These are phyloP conservation scores for Listrodromus nycthemerus DNA, from an alignment of 2,888 invertebrate genomes.

Conservation along the genomic window DNA sequence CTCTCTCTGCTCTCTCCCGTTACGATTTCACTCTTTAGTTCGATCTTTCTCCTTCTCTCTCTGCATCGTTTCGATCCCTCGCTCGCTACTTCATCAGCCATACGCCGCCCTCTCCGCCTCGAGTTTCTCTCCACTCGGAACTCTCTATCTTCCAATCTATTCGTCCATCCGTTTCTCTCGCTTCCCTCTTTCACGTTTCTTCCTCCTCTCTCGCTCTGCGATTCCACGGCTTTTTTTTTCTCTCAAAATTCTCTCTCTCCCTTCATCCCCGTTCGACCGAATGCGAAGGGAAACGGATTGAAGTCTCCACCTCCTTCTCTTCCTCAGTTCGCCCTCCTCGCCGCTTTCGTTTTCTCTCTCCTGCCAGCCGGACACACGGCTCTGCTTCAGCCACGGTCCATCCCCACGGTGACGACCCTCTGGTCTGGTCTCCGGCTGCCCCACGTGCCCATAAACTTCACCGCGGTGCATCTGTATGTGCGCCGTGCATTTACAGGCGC, in stretches of 20 bases:
- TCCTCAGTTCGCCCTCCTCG: slow-evolving; percentile 26
- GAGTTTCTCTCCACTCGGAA: slow-evolving; percentile 38
- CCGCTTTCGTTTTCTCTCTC: slow-evolving; percentile 33
- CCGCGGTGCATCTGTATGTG: slow-evolving; percentile 10
- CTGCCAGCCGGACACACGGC: slow-evolving; percentile 59
- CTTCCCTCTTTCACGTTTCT: slow-evolving; percentile 33
- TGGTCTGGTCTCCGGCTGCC: slow-evolving; percentile 55
- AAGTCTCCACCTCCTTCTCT: slow-evolving; percentile 52
- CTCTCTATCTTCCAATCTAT: slow-evolving; percentile 67
- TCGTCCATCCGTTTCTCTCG: slow-evolving; percentile 64
- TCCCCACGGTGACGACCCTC: slow-evolving; percentile 38
- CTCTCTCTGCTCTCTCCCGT: slow-evolving; percentile 57
- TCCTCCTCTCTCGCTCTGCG: slow-evolving; percentile 30
- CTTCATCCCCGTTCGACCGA: slow-evolving; percentile 40
- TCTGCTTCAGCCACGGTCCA: slow-evolving; percentile 31
- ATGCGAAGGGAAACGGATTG: slow-evolving; percentile 48
- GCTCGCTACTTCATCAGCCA: slow-evolving; percentile 56
- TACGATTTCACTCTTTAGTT: slow-evolving; percentile 57
- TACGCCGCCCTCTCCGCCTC: slow-evolving; percentile 42
- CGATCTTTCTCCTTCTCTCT: slow-evolving; percentile 52
- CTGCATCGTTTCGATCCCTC: slow-evolving; percentile 36
- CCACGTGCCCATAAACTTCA: slow-evolving; percentile 41
- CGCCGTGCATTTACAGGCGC: too few relatives aligned
- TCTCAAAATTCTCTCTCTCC: slow-evolving; percentile 51
- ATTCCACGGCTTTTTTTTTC: slow-evolving; percentile 38